These are phyloP conservation scores for Drosophila subpulchrella DNA, from an alignment of 1,140 invertebrate species.

Conservation along the genomic window DNA sequence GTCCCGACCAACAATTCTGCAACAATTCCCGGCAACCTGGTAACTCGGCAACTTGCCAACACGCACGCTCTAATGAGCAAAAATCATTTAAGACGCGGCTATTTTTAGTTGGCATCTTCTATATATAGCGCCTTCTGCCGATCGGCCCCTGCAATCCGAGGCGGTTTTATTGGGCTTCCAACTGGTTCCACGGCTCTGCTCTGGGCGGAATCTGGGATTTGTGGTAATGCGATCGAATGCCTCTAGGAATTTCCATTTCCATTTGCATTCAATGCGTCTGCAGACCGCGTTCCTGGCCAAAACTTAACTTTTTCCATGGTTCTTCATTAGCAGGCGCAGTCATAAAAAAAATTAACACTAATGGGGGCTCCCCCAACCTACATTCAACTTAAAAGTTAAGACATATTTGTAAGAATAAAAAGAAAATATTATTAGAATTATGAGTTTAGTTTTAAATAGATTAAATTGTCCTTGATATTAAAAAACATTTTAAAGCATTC, in stretches of 20 bases:
- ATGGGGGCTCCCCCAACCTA: background rate
- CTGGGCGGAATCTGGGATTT: conserved; percentile 25
- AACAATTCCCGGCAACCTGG: background rate
- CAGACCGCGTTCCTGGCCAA: conserved; percentile 10
- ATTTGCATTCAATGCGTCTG: conserved; percentile 38
- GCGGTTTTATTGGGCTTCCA: conserved; percentile 76
- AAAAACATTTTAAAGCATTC: no score
- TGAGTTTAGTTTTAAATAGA: no score
- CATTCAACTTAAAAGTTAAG: no score
- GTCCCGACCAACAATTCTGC: conserved; percentile 6
- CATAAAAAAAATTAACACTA: background rate
- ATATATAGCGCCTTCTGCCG: conserved; percentile 59
- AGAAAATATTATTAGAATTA: no score
- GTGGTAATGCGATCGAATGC: conserved; percentile 73
- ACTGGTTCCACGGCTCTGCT: conserved; percentile 48
- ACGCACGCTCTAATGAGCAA: conserved; percentile 82
- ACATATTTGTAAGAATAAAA: no score
- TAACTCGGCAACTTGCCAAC: conserved; percentile 38
- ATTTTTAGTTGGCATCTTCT: conserved; percentile 79
- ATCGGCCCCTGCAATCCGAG: conserved; percentile 42
- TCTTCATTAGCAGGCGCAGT: background rate
- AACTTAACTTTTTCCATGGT: conserved; percentile 4
- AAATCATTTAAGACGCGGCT: conserved; percentile 80
- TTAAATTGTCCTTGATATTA: no score
- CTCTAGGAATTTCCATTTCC: conserved; percentile 52